phyloP scores from a whole-genome alignment of 2,888 invertebrate species.

The Agriopis aurantiaria region DNA sequence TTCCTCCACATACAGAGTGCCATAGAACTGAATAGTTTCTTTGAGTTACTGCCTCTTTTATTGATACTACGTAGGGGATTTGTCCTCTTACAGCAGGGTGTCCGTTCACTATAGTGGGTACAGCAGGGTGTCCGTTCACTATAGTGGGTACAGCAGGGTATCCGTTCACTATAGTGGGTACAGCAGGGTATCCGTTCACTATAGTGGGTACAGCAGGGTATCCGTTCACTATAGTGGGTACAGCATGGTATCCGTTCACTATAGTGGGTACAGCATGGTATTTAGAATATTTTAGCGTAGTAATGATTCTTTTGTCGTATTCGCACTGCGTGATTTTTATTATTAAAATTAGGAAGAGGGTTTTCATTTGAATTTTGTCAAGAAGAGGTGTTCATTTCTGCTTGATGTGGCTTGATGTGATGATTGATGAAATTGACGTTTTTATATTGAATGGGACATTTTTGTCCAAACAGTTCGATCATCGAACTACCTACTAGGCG shows the following conservation, averaged over 20 bases:
- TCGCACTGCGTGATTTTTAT: constrained; percentile 42
- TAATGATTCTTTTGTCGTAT: constrained; percentile 62
- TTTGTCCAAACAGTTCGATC: too few relatives aligned
- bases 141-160: too few relatives aligned
- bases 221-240: constrained; percentile 63
- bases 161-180: constrained; percentile 64
- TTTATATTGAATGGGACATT: too few relatives aligned
- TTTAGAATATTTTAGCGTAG: constrained; percentile 64
- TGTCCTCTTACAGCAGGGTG: constrained; percentile 52
- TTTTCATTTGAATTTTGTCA: constrained; percentile 55
- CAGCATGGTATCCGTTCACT: constrained; percentile 62
- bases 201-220: constrained; percentile 55
- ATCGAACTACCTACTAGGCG: too few relatives aligned
- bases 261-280: constrained; percentile 55
- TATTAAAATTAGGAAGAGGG: constrained; percentile 43
- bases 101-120: constrained; percentile 64
- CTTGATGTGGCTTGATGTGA: too few relatives aligned
- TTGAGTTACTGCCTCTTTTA: constrained; percentile 56
- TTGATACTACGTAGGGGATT: constrained; percentile 69
- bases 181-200: constrained; percentile 60
- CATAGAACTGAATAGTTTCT: constrained; percentile 48
- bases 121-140: too few relatives aligned
- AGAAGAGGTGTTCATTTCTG: neutral
- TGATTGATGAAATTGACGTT: neutral
- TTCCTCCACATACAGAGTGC: constrained; percentile 70